Percentiles rank a stretch among this genome's conserved stretches.
These are phyloP conservation scores for Ptychobarbus kaznakovi DNA, from an alignment of 2,797 vertebrate genomes.

Conservation along the genomic window DNA sequence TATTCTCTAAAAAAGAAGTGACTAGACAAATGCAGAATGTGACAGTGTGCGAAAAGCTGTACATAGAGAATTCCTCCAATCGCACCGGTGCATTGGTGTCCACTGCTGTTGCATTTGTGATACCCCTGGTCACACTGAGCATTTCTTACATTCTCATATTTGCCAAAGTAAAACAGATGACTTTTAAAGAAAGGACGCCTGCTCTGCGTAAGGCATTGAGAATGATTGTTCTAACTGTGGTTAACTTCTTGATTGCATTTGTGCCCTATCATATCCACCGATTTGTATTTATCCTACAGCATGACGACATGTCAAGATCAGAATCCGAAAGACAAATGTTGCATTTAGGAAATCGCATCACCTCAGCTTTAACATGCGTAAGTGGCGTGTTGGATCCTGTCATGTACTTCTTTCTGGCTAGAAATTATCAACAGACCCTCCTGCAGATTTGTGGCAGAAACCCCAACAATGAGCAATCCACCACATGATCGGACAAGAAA, in stretches of 20 bases:
- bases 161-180: conserved; percentile 67
- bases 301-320: conserved; percentile 23
- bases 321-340: conserved; percentile 38
- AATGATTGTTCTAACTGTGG: conserved; percentile 74
- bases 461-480: conserved; percentile 21
- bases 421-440: conserved; percentile 67
- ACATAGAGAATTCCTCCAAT: conserved; percentile 71
- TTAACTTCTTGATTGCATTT: conserved; percentile 76
- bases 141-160: conserved; percentile 75
- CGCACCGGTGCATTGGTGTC: conserved; percentile 66
- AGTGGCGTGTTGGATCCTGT: conserved; percentile 76
- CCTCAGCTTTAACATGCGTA: conserved; percentile 78
- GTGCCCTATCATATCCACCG: conserved; percentile 78
- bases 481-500: conserved; percentile 14
- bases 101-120: conserved; percentile 71
- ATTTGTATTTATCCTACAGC: conserved; percentile 70
- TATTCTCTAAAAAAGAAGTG: conserved; percentile 60
- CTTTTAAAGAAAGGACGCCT: conserved; percentile 52
- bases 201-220: conserved; percentile 71
- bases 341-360: conserved; percentile 71
- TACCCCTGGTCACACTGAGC: conserved; percentile 72
- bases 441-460: conserved; percentile 67
- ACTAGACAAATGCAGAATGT: conserved; percentile 46
- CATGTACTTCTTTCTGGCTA: conserved; percentile 79
- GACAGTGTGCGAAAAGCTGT: conserved; percentile 70